These are phyloP conservation scores for Leptocoma aspasia DNA, from an alignment of 2,113 vertebrate species.

Conservation along the genomic window DNA sequence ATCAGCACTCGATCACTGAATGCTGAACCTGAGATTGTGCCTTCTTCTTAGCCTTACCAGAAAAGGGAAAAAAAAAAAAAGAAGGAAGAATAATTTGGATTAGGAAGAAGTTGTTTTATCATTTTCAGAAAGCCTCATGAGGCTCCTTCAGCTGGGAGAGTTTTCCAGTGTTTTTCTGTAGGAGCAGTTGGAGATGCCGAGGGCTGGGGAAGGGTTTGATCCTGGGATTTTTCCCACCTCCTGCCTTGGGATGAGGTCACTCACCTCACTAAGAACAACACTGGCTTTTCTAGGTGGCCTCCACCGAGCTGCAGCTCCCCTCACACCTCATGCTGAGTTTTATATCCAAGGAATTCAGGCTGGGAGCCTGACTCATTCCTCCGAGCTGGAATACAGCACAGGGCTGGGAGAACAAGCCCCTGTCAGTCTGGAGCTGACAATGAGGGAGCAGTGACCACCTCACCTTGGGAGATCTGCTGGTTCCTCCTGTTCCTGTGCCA, in stretches of 20 bases:
- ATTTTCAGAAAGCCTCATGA: background rate
- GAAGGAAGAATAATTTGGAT: background rate
- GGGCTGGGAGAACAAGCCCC: background rate
- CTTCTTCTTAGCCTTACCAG: background rate
- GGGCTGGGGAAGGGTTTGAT: background rate
- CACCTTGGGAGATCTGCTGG: background rate
- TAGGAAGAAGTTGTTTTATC: background rate
- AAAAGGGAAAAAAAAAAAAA: background rate
- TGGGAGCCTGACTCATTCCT: slow-evolving; percentile 18
- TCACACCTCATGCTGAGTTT: background rate
- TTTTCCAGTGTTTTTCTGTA: background rate
- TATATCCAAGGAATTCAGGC: background rate
- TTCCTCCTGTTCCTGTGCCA: background rate
- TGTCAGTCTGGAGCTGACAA: background rate
- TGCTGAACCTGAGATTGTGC: background rate
- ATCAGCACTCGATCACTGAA: background rate
- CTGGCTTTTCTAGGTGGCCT: background rate
- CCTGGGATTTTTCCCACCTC: background rate
- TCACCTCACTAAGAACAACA: slow-evolving; percentile 8
- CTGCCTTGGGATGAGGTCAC: slow-evolving; percentile 21
- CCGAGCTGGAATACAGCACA: background rate
- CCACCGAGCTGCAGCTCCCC: background rate
- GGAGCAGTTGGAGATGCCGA: background rate
- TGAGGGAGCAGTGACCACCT: background rate
- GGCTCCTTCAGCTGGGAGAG: background rate